Evolutionary conservation across 2,888 invertebrate species (phyloP).

Genomic region (Eristalis pertinax): DNA sequence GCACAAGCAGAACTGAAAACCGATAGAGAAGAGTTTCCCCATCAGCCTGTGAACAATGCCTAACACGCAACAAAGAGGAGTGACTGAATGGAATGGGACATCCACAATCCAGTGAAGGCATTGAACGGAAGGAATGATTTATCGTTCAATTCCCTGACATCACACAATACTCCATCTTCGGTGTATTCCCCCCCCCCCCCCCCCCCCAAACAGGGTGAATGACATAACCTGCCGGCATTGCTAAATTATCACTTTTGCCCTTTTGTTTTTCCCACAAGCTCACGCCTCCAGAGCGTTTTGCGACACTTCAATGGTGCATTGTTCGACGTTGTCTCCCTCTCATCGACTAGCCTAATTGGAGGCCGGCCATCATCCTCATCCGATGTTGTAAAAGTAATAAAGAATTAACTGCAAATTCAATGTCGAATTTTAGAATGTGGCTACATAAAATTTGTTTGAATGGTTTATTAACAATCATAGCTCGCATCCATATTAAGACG

Average conservation of each 20-base stretch:
- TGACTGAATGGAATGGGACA: neutral
- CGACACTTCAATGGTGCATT: neutral
- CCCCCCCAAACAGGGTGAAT: neutral
- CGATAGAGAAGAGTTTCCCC: neutral
- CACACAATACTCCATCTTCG: neutral
- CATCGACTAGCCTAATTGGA: neutral
- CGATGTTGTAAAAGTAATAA: neutral
- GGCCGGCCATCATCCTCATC: too few relatives aligned
- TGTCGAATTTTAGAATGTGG: too few relatives aligned
- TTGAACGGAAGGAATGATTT: neutral
- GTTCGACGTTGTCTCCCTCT: neutral
- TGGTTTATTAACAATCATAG: neutral
- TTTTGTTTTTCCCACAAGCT: neutral
- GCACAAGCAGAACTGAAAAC: neutral
- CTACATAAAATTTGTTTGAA: neutral
- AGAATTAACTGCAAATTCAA: too few relatives aligned
- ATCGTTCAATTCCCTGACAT: neutral
- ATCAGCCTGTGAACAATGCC: neutral
- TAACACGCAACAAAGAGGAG: neutral
- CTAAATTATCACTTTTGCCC: neutral
- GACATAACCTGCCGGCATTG: neutral
- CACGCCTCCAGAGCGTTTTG: neutral
- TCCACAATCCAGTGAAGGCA: neutral
- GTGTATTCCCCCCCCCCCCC: too few relatives aligned
- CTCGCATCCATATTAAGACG: neutral